Percentiles rank a stretch among this genome's conserved stretches.
These are phyloP conservation scores for Cremastinae sp. DNA, from an alignment of 2,888 invertebrate species.

Conservation along the genomic window DNA sequence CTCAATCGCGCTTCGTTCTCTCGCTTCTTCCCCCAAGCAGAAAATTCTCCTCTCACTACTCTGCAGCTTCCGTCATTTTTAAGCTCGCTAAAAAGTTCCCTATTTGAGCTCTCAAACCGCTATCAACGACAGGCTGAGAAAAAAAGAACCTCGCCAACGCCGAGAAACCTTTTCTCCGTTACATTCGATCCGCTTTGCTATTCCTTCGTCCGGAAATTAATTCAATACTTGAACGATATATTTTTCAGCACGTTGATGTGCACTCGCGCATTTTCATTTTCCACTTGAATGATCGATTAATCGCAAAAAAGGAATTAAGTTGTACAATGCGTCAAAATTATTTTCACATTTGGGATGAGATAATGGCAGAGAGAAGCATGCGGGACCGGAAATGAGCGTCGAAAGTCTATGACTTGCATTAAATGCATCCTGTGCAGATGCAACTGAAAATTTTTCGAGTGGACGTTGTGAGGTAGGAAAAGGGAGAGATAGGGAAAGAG, in stretches of 20 bases:
- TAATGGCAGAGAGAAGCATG: slow-evolving; percentile 2
- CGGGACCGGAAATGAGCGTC: slow-evolving; percentile 32
- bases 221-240: no score
- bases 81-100: slow-evolving; percentile 23
- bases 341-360: background rate
- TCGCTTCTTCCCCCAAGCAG: slow-evolving; percentile 44
- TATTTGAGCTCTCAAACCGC: slow-evolving; percentile 24
- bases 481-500: slow-evolving; percentile 5
- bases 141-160: background rate
- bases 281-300: no score
- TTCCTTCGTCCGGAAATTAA: no score
- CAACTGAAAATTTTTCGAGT: slow-evolving; percentile 8
- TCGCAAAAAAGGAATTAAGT: background rate
- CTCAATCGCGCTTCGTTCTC: slow-evolving; percentile 51
- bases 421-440: slow-evolving; percentile 40
- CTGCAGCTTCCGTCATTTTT: background rate
- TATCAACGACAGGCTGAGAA: slow-evolving; percentile 6
- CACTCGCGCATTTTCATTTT: no score
- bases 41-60: slow-evolving; percentile 40
- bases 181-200: slow-evolving; percentile 5
- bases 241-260: no score
- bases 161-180: slow-evolving; percentile 13
- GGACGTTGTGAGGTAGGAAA: slow-evolving; percentile 13
- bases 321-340: slow-evolving; percentile 4
- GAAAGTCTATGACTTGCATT: slow-evolving; percentile 57